Evolutionary conservation across 2,888 invertebrate genomes (phyloP), one percentile per base, ranked within the genome.

Genomic region (Coremacera marginata): DNA sequence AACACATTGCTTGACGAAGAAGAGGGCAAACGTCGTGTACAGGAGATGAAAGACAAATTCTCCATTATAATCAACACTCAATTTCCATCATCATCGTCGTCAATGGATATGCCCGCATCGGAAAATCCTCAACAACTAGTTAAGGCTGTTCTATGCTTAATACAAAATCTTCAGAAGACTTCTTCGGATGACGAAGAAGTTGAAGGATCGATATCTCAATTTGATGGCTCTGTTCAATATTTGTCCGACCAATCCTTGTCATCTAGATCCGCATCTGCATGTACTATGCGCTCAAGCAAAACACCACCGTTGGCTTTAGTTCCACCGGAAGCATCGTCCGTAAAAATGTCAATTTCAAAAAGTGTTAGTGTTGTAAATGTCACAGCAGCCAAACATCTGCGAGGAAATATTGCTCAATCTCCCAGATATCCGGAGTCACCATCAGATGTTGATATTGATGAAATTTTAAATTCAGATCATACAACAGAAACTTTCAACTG

Each of bases 1-100:
- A 97, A 97, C 87, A 94, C 94, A 78, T 90, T 95, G 75, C 91
- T 94, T 25, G 92, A 93, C 80, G 92, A 94, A 77, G 93, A 93
- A 80, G 95, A 95, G 84, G 96, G 96, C 14, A 90, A 91, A 79
- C 90, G 91, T 77, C 92, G 94, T 84, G 93, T 95, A 81, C 91
- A 92, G 70, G 94, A 95, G 82, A 96, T 96, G 95, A 95, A 95
- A 86, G 91, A 91, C 79, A 92, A 93, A 86, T 96, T 93, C 90
- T 94, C 95, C 9, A 94, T 94, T 1, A 92, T 94, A 77, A 91
- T 93, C 16, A 91, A 92, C 82, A 90, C 90, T 62, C 90, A 90
- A 75, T 91, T 90, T 79, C 88, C 90, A 63, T 83, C 86, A 31
- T 84, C 88, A 5, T 83, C 86, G 27, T 84, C 88, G 5, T 84